Evolutionary conservation across 2,113 vertebrate genomes (phyloP).

Genomic region (Corydoras maculifer): DNA sequence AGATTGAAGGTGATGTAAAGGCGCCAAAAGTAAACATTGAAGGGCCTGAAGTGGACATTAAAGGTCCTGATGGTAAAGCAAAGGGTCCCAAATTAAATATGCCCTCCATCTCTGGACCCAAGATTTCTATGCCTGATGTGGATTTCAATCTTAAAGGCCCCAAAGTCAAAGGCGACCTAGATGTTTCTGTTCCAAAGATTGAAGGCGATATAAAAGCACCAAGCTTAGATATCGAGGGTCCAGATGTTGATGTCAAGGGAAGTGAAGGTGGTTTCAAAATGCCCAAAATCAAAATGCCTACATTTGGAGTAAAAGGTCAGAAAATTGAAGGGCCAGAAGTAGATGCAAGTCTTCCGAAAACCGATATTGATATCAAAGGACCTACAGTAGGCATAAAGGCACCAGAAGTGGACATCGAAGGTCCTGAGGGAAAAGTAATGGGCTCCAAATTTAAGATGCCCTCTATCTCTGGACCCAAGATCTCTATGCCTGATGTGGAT

Average conservation of each 20-base stretch:
- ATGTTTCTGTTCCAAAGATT: no score
- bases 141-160: no score
- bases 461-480: constrained; percentile 14
- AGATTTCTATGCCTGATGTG: constrained; percentile 13
- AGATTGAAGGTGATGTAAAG: no score
- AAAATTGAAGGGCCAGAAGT: constrained; percentile 29
- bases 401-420: constrained; percentile 49
- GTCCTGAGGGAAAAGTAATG: constrained; percentile 46
- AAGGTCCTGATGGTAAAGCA: constrained; percentile 48
- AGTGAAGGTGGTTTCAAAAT: constrained; percentile 31
- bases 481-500: constrained; percentile 21
- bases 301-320: no score
- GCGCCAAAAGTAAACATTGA: no score
- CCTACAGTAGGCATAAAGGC: background rate
- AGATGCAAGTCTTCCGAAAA: constrained; percentile 32
- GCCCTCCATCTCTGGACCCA: constrained; percentile 31
- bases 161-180: no score
- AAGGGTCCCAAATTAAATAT: constrained; percentile 52
- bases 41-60: constrained; percentile 41
- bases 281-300: no score
- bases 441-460: constrained; percentile 40
- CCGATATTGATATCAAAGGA: no score
- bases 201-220: no score
- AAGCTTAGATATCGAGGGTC: constrained; percentile 43
- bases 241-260: constrained; percentile 37